Evolutionary conservation across 1,140 invertebrate species (phyloP).

Genomic region (Leptinotarsa lineolata): DNA sequence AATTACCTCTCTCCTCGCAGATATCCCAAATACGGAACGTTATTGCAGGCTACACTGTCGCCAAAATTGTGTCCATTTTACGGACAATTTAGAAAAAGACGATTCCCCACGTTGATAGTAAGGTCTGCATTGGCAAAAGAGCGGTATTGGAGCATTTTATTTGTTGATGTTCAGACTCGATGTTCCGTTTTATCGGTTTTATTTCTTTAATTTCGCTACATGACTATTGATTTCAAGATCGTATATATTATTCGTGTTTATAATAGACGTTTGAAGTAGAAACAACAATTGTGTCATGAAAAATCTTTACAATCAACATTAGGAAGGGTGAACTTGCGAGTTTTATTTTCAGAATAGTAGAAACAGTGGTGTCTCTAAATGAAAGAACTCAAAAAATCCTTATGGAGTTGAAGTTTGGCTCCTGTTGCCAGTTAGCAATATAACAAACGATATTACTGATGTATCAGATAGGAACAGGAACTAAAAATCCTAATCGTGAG

Average conservation of each 20-base stretch:
- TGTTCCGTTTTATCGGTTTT: conserved; percentile 11
- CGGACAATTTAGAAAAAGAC: conserved; percentile 11
- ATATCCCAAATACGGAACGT: background rate
- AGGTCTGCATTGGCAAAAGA: conserved; percentile 13
- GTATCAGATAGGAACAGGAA: too few species aligned
- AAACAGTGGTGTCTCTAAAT: too few species aligned
- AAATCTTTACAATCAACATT: background rate
- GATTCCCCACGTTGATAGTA: conserved; percentile 7
- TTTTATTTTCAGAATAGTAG: background rate
- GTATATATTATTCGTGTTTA: background rate
- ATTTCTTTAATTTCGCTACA: conserved; percentile 18
- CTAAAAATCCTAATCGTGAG: too few species aligned
- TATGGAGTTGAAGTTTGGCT: too few species aligned
- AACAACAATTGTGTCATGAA: background rate
- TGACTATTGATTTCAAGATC: conserved; percentile 13
- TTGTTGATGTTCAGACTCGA: conserved; percentile 15
- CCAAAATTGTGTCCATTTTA: conserved; percentile 21
- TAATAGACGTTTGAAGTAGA: background rate
- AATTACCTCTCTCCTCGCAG: background rate
- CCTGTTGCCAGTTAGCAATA: too few species aligned
- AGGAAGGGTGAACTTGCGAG: background rate
- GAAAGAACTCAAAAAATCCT: too few species aligned
- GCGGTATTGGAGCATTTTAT: conserved; percentile 5
- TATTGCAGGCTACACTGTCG: background rate
- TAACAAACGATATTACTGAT: too few species aligned